Evolutionary conservation across 35 echinoderm and acorn worm species (phyloP), one percentile per base, ranked within the genome.

Genomic region (Holothuria glaberrima): DNA sequence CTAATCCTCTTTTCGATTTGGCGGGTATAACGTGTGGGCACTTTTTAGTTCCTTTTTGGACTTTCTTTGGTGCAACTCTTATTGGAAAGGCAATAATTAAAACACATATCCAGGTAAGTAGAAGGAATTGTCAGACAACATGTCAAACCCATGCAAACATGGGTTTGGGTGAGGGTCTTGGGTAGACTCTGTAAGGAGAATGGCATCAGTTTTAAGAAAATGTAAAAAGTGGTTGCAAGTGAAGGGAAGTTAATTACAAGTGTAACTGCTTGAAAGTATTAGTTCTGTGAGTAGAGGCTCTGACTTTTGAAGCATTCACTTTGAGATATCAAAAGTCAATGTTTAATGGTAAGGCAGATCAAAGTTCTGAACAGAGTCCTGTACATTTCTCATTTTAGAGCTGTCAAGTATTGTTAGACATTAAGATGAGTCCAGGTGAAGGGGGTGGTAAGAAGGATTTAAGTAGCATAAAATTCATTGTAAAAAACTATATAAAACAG

Each of bases 21-120:
- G 95, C 95, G 75, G 95, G 95, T 83, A 98, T 98, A 32, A 98
- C 95, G 32, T 98, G 95, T 72, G 95, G 95, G 50, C 95, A 98
- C 71, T 98, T 98, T 48, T 68, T 98, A 14, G 92, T 98, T 48
- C 92, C 93, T 56, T 98, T 98, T 83, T 98, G 95, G 95, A 98
- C 95, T 61, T 98, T 98, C 83, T 98, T 98, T 88, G 95, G 95
- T 80, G 95, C 95, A 38, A 98, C 95, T 7, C 80, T 98, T 45
- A 94, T 98, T 35, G 95, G 95, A 9, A 98, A 98, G 62, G 95
- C 95, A 22, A 62, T 98, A 21, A 94, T 98, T 33, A 98, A 98
- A 67, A 98, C 94, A 88, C 89, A 93, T 86, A 94, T 98, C 48
- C 95, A 97, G 92, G 94, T 97, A 93, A 41, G 86, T 64, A 22